A percentile compares a stretch with the other conserved stretches of the same genome.
Conservation (phyloP, 1,140 invertebrate genomes). For the Araneus ventricosus region DNA sequence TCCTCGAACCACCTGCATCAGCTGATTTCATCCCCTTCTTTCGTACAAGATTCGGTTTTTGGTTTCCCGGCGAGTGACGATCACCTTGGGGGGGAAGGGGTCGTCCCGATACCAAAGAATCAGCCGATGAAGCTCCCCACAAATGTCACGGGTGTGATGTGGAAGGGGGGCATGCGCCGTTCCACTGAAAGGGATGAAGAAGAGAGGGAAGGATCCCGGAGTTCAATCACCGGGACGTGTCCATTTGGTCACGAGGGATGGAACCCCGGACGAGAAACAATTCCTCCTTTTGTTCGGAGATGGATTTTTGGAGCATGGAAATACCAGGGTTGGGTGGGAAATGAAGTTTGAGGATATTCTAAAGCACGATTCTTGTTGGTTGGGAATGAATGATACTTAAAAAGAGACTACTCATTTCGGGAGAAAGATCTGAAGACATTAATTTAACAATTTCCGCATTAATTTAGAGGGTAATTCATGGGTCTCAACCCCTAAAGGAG, state of each 20-base stretch:
- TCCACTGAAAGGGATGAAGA: conserved; percentile 17
- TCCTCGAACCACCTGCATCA: too few relatives aligned
- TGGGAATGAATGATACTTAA: too few relatives aligned
- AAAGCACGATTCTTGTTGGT: too few relatives aligned
- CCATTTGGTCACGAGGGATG: conserved; percentile 38
- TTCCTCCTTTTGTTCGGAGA: not conserved
- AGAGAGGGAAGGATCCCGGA: conserved; percentile 18
- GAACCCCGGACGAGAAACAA: not conserved
- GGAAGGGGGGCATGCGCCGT: not conserved
- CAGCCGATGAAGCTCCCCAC: not conserved
- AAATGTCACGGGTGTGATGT: conserved; percentile 62
- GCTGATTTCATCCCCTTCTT: not conserved
- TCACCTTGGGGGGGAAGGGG: not conserved
- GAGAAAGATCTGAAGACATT: too few relatives aligned
- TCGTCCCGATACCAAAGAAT: not conserved
- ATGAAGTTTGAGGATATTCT: not conserved
- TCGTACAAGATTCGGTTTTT: not conserved
- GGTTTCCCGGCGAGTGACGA: not conserved
- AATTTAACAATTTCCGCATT: too few relatives aligned
- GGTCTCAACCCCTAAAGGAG: too few relatives aligned
- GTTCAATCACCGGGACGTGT: conserved; percentile 62
- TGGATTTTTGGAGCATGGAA: not conserved
- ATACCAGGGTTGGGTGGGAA: not conserved
- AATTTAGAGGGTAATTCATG: too few relatives aligned
- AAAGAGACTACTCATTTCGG: too few relatives aligned